Conservation (phyloP, 2,113 vertebrate species). For the Rhea americana region DNA sequence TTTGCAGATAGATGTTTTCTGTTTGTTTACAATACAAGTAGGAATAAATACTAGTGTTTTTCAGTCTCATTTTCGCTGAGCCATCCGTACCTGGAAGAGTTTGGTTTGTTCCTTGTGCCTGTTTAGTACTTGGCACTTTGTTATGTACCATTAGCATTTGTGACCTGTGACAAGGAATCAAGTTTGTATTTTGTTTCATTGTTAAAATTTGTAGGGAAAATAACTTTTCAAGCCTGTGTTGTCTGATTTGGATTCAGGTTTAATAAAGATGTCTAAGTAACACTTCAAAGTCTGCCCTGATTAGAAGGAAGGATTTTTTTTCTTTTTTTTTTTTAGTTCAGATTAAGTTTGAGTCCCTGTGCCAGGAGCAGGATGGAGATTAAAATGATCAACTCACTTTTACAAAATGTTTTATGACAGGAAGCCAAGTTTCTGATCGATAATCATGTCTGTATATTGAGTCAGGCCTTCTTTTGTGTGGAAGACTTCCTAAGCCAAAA, state of each 20-base stretch:
- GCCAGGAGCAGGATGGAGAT: background rate
- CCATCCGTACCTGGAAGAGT: background rate
- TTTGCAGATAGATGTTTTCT: background rate
- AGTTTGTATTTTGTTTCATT: background rate
- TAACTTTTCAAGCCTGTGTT: background rate
- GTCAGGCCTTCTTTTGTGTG: background rate
- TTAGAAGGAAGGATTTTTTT: background rate
- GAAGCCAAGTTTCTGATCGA: background rate
- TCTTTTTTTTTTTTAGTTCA: background rate
- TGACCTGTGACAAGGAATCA: background rate
- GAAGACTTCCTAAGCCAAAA: background rate
- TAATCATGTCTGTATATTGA: background rate
- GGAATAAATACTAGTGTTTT: background rate
- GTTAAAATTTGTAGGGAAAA: background rate
- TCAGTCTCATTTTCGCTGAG: background rate
- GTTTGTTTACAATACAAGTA: background rate
- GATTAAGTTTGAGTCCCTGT: background rate
- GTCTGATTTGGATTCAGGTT: background rate
- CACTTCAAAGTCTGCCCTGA: background rate
- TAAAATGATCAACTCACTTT: background rate
- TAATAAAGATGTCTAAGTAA: background rate
- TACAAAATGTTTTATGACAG: background rate
- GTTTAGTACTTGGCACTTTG: accelerated
- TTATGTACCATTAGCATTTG: accelerated
- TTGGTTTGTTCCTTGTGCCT: accelerated